Evolutionary conservation across 2,888 invertebrate genomes (phyloP).

Genomic region (Tachystola acroxantha): DNA sequence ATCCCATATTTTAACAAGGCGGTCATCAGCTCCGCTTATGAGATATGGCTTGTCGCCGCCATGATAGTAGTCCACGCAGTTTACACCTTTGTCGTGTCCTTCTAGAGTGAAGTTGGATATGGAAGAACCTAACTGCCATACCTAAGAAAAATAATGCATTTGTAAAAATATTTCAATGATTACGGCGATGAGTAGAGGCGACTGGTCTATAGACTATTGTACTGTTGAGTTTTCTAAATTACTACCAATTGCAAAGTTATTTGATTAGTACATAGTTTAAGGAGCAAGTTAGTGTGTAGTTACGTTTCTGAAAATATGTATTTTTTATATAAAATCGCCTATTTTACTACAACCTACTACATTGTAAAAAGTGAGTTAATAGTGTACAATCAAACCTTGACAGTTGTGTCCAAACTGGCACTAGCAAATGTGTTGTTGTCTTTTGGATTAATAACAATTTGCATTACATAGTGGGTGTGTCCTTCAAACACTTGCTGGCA

Average conservation of each 20-base stretch:
- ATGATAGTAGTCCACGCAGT: conserved; percentile 99
- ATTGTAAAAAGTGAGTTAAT: no score
- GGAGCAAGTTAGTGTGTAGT: no score
- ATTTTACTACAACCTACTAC: no score
- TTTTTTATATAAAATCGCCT: no score
- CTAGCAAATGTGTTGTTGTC: conserved; percentile 99
- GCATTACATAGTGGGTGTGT: conserved; percentile 99
- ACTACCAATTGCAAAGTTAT: no score
- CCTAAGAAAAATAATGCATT: conserved; percentile 73
- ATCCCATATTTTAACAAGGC: conserved; percentile 99
- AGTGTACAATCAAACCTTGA: no score
- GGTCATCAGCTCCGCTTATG: conserved; percentile 99
- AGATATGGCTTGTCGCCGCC: conserved; percentile 99
- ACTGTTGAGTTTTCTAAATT: no score
- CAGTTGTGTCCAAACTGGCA: conserved; percentile 97
- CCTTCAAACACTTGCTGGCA: conserved; percentile 99
- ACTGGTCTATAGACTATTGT: no score
- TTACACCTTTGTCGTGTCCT: conserved; percentile 99
- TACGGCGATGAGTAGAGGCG: no score
- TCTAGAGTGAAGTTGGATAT: conserved; percentile 98
- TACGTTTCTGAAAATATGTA: no score
- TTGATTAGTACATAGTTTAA: no score
- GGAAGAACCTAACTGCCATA: conserved; percentile 99
- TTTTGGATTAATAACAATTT: conserved; percentile 99
- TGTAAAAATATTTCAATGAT: no score